Base-by-base conservation (phyloP, 2,888 invertebrate species). In the Yponomeuta malinellus region DNA sequence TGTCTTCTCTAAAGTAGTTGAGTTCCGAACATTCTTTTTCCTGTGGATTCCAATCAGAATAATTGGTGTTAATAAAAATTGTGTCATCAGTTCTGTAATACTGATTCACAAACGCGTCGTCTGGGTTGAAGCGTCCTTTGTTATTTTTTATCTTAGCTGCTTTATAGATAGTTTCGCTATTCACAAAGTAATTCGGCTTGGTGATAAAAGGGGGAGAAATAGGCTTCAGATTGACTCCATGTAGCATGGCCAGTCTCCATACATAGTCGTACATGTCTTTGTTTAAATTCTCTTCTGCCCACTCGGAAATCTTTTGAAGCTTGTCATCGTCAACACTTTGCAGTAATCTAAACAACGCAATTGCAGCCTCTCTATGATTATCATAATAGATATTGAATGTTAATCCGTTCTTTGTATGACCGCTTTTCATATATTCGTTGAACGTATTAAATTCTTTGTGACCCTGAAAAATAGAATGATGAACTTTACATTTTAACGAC, bases 1-100 rank as follows among this genome's bases (percentile, higher is more conserved):
- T 86, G 74, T 95, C 95, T 87, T 95, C 95, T 74, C 93, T 93
- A 77, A 94, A 95, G 77, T 95, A 95, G 72, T 93, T 93, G 12
- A 95, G 77, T 71, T 90, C 86, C 74, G 93, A 93, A 70, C 89
- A 88, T 72, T 83, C 85, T 71, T 85, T 82, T 83, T 87, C 76
- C 76, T 84, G 78, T 83, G 92, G 73, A 77, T 94, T 93, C 93
- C 93, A 94, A 70, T 91, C 85, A 1, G 91, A 91, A 75, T 91
- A 90, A 74, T 92, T 91, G 10, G 83, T 80, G 71, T 90, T 89
- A 3, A 92, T 84, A 10, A 77, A 75, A 43, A 89, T 74, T 3
- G 76, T 75, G 33, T 84, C 78, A 43, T 81, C 79, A 1, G 72
- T 75, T 72, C 77, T 79, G 52, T 77, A 81, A 73, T 81, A 81